phyloP scores from a whole-genome alignment of 2,797 vertebrate genomes.

The Trachops cirrhosus region DNA sequence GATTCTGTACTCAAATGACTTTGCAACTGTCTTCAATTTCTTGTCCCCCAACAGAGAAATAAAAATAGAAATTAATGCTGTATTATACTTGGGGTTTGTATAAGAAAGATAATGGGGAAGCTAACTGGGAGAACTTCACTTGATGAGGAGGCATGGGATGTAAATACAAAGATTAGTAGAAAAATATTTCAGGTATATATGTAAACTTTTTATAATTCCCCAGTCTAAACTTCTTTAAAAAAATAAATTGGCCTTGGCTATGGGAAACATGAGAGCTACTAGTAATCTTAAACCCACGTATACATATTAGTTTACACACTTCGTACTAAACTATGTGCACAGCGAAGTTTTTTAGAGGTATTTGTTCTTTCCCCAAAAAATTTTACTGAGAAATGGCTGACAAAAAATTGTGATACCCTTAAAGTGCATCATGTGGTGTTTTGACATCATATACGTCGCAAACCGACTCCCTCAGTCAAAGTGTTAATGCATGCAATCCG shows the following conservation, averaged over 20 bases:
- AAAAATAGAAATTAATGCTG: neutral
- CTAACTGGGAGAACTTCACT: neutral
- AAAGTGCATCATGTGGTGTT: neutral
- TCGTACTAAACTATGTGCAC: neutral
- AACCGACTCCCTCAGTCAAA: neutral
- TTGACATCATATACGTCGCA: neutral
- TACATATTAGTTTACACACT: neutral
- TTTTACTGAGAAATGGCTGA: neutral
- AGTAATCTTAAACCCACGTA: neutral
- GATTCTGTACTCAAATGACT: neutral
- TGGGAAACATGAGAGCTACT: neutral
- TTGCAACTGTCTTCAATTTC: constrained; percentile 5
- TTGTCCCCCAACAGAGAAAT: neutral
- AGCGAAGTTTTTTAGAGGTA: neutral
- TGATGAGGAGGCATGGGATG: neutral
- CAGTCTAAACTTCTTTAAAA: neutral
- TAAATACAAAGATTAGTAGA: neutral
- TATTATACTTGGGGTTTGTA: neutral
- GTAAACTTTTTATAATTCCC: neutral
- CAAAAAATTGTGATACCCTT: neutral
- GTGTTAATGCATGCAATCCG: neutral
- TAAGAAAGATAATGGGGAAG: neutral
- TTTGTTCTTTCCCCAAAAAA: neutral
- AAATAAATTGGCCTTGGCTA: neutral
- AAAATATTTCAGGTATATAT: neutral